Conservation (phyloP, 1,140 invertebrate genomes). For the Caenorhabditis brenneri region DNA sequence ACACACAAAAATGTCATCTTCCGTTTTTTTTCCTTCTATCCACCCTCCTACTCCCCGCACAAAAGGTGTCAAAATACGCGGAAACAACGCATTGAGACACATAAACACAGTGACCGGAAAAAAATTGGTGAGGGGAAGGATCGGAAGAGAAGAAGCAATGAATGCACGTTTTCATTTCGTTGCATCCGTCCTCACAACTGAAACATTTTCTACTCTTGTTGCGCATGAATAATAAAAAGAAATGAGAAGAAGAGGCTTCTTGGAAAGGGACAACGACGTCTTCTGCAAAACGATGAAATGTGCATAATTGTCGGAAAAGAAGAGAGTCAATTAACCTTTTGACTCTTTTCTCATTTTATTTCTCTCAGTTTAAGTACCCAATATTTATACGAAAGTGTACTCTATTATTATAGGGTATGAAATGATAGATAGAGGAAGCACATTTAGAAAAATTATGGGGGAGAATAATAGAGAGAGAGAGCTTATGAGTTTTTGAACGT, state of each 20-base stretch:
- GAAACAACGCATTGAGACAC: conserved; percentile 6
- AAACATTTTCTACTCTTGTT: conserved; percentile 14
- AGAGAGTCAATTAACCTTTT: conserved; percentile 12
- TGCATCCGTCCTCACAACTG: background rate
- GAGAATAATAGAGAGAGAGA: too few relatives aligned
- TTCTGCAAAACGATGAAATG: background rate
- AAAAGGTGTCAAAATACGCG: conserved; percentile 37
- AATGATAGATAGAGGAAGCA: background rate
- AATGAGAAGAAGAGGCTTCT: background rate
- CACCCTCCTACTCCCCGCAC: background rate
- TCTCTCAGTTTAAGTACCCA: background rate
- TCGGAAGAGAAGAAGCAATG: background rate
- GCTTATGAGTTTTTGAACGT: too few relatives aligned
- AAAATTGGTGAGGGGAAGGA: background rate
- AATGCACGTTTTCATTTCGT: background rate
- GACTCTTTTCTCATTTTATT: background rate
- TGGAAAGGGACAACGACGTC: background rate
- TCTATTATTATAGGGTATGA: too few relatives aligned
- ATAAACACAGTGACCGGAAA: conserved; percentile 32
- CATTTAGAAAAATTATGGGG: background rate
- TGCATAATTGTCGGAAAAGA: conserved; percentile 12
- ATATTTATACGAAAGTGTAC: background rate
- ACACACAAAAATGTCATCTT: conserved; percentile 37
- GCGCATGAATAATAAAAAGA: conserved; percentile 31
- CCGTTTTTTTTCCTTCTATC: background rate